Evolutionary conservation across 2,888 invertebrate genomes (phyloP).

Genomic region (Neoascia interrupta): DNA sequence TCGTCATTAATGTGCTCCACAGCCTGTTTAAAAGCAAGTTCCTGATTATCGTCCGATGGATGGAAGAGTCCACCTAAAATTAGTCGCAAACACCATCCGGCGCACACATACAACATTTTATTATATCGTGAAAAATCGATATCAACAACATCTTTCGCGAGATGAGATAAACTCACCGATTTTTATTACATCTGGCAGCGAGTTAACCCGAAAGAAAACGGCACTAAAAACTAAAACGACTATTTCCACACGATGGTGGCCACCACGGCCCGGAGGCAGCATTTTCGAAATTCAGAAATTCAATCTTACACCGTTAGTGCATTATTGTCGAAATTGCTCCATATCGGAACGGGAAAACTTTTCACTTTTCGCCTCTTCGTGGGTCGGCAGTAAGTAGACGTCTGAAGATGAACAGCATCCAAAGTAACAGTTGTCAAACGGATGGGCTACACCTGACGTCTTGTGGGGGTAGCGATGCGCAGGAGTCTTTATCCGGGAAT

Average conservation of each 20-base stretch:
- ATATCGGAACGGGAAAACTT: neutral
- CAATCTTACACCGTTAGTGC: slow-evolving; percentile 24
- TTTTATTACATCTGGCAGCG: slow-evolving; percentile 77
- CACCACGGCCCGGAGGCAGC: neutral
- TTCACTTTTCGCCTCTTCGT: slow-evolving; percentile 1
- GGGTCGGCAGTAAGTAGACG: slow-evolving; percentile 40
- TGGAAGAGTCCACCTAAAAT: slow-evolving; percentile 91
- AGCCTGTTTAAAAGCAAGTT: slow-evolving; percentile 94
- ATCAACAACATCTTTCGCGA: too few relatives aligned
- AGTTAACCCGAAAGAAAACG: slow-evolving; percentile 37
- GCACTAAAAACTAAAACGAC: slow-evolving; percentile 29
- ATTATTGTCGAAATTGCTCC: slow-evolving; percentile 15
- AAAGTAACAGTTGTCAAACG: slow-evolving; percentile 60
- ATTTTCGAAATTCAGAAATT: slow-evolving; percentile 22
- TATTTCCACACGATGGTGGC: slow-evolving; percentile 2
- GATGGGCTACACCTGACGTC: slow-evolving; percentile 37
- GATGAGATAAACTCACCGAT: slow-evolving; percentile 75
- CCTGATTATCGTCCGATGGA: slow-evolving; percentile 92
- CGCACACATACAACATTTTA: too few relatives aligned
- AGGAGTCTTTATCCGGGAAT: neutral
- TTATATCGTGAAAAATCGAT: slow-evolving; percentile 52
- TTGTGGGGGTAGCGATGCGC: too few relatives aligned
- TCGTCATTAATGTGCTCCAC: slow-evolving; percentile 94
- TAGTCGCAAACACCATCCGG: slow-evolving; percentile 19
- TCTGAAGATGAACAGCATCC: slow-evolving; percentile 57